A percentile compares a stretch with the other conserved stretches of the same genome.
These are phyloP conservation scores for Eretmocerus hayati DNA, from an alignment of 2,888 invertebrate genomes.

Conservation along the genomic window DNA sequence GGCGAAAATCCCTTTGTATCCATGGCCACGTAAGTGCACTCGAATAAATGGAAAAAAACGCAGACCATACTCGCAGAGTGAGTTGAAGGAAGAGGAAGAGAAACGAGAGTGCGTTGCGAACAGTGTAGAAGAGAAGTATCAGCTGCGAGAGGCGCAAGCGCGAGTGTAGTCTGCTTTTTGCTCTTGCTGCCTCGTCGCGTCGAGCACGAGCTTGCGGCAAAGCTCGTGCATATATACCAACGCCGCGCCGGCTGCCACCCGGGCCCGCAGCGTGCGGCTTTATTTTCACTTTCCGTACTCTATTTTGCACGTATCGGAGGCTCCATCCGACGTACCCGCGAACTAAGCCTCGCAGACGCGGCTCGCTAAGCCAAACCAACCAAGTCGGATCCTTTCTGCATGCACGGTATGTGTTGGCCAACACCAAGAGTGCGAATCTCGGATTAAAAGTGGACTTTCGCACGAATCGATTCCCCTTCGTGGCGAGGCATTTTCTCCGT, in stretches of 20 bases:
- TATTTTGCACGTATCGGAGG: slow-evolving; percentile 30
- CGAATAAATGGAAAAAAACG: slow-evolving; percentile 34
- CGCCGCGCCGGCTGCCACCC: slow-evolving; percentile 22
- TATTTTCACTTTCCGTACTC: slow-evolving; percentile 40
- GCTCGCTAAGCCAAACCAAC: slow-evolving; percentile 23
- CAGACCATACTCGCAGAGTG: no score
- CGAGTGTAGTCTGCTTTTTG: background rate
- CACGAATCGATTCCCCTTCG: no score
- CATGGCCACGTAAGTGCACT: slow-evolving; percentile 30
- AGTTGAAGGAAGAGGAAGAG: no score
- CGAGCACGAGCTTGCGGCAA: no score
- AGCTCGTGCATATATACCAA: slow-evolving; percentile 6
- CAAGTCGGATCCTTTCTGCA: no score
- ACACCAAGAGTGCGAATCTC: background rate
- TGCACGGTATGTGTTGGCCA: slow-evolving; percentile 3
- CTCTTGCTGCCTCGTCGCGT: slow-evolving; percentile 23
- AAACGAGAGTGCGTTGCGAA: no score
- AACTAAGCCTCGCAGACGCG: slow-evolving; percentile 30
- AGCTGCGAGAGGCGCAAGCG: slow-evolving; percentile 27
- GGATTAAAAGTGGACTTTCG: slow-evolving; percentile 21
- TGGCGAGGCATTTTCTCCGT: no score
- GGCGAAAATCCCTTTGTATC: slow-evolving; percentile 19
- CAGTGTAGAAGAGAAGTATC: slow-evolving; percentile 28
- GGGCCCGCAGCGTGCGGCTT: slow-evolving; percentile 36
- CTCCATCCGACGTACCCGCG: no score